Percentiles rank a stretch among this genome's conserved stretches.
Conservation (phyloP, 2,797 vertebrate genomes). For the Pogonophryne albipinna region DNA sequence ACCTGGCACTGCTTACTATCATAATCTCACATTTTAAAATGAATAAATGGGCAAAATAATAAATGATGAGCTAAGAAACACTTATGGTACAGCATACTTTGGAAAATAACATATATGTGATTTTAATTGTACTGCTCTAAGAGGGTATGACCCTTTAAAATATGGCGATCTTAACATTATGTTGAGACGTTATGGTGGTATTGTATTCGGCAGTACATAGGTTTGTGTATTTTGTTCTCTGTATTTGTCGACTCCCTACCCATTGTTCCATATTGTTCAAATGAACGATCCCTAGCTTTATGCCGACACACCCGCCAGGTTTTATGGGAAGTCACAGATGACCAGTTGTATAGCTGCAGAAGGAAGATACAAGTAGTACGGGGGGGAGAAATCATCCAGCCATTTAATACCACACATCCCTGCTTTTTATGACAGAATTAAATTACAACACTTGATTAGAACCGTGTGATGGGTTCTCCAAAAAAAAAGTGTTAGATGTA, state of each 20-base stretch:
- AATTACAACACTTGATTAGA: conserved; percentile 69
- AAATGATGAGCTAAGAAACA: neutral
- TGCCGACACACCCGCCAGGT: conserved; percentile 28
- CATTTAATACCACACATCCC: conserved; percentile 57
- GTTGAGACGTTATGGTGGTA: neutral
- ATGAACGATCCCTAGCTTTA: conserved; percentile 43
- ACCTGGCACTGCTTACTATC: neutral
- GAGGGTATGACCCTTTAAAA: neutral
- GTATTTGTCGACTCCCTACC: neutral
- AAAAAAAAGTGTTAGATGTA: conserved; percentile 67
- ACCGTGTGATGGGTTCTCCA: conserved; percentile 50
- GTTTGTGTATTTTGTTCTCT: conserved; percentile 9
- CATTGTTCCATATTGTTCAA: conserved; percentile 32
- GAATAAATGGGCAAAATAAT: neutral
- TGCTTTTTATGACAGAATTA: conserved; percentile 57
- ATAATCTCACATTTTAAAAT: neutral
- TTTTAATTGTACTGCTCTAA: neutral
- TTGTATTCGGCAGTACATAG: neutral
- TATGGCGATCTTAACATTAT: neutral
- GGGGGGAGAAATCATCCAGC: neutral
- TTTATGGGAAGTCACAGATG: conserved; percentile 60
- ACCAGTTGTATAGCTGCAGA: conserved; percentile 55
- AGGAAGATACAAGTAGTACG: conserved; percentile 15
- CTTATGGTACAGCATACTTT: neutral
- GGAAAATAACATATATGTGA: neutral